phyloP scores from a whole-genome alignment of 2,888 invertebrate genomes.

The Diaprepes abbreviatus region DNA sequence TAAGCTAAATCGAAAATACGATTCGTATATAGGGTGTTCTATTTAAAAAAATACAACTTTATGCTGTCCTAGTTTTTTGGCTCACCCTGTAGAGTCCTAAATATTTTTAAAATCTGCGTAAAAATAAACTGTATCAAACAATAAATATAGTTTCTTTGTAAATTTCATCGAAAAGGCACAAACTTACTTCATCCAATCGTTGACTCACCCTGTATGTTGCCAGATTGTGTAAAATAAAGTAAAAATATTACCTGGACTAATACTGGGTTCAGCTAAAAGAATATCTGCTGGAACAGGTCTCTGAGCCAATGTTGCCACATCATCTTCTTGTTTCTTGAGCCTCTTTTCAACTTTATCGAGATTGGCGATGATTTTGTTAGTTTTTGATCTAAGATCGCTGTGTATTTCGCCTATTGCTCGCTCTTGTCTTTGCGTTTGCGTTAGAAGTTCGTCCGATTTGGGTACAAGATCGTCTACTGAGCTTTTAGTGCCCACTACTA shows the following conservation, averaged over 20 bases:
- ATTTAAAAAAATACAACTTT: no score
- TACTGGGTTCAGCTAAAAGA: slow-evolving; percentile 62
- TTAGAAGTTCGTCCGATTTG: slow-evolving; percentile 87
- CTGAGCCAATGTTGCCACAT: slow-evolving; percentile 83
- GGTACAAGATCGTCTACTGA: slow-evolving; percentile 89
- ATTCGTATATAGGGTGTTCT: no score
- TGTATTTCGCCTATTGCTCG: slow-evolving; percentile 90
- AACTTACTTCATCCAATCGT: no score
- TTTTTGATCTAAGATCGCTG: slow-evolving; percentile 83
- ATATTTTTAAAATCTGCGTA: no score
- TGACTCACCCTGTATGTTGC: no score
- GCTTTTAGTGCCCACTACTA: slow-evolving; percentile 81
- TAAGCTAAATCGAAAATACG: no score
- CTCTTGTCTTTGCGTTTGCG: slow-evolving; percentile 89
- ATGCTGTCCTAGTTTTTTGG: no score
- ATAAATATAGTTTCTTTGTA: no score
- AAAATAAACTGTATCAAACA: no score
- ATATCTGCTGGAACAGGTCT: slow-evolving; percentile 82
- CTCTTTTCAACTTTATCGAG: slow-evolving; percentile 88
- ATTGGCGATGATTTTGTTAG: slow-evolving; percentile 89
- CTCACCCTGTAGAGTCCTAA: no score
- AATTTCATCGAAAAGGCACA: no score
- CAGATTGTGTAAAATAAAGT: neutral
- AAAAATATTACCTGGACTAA: slow-evolving; percentile 22
- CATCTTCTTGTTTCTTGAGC: slow-evolving; percentile 87